phyloP scores from a whole-genome alignment of 2,888 invertebrate genomes.

The Ennomos erosarius region DNA sequence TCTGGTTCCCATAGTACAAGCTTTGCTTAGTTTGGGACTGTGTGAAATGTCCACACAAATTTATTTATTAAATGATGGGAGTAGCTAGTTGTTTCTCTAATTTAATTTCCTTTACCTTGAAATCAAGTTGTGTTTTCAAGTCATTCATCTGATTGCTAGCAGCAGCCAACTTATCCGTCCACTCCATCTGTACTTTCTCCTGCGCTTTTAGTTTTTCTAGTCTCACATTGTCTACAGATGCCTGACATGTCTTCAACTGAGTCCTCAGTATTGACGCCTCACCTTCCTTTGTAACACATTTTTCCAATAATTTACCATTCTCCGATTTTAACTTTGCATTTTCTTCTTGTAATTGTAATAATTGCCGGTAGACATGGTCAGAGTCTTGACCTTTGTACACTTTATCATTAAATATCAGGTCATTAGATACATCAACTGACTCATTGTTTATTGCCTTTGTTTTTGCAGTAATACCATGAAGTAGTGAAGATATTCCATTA shows the following conservation, averaged over 20 bases:
- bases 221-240: conserved; percentile 71
- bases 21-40: too few relatives aligned
- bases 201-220: conserved; percentile 73
- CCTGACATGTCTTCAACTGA: conserved; percentile 79
- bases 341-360: conserved; percentile 70
- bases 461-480: conserved; percentile 69
- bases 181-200: conserved; percentile 79
- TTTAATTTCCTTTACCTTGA: conserved; percentile 70
- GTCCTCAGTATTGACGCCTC: conserved; percentile 84
- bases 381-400: conserved; percentile 63
- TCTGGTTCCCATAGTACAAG: too few relatives aligned
- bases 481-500: conserved; percentile 69
- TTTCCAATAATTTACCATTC: conserved; percentile 74
- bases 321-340: conserved; percentile 74
- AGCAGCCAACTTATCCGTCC: conserved; percentile 73
- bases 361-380: conserved; percentile 63
- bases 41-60: too few relatives aligned
- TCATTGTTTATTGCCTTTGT: conserved; percentile 46
- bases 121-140: conserved; percentile 82
- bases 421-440: conserved; percentile 52
- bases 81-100: too few relatives aligned
- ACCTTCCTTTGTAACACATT: conserved; percentile 83
- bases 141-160: conserved; percentile 73
- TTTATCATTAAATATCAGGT: conserved; percentile 67
- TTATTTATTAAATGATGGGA: too few relatives aligned